Evolutionary conservation across 2,888 invertebrate species (phyloP).

Genomic region (Lingula anatina): DNA sequence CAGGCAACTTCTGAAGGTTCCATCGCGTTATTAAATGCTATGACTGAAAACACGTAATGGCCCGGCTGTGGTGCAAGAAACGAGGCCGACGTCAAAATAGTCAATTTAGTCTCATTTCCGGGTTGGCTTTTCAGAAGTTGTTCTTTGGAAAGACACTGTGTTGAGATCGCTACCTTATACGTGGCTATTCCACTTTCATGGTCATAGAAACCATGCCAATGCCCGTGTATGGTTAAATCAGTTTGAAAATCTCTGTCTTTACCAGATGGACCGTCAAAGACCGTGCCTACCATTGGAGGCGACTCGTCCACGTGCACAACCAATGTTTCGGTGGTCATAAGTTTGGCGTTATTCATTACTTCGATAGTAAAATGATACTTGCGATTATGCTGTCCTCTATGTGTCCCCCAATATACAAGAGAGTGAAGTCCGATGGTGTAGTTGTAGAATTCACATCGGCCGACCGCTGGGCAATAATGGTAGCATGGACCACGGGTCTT

Average conservation of each 20-base stretch:
- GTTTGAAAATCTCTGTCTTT: slow-evolving; percentile 23
- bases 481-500: no score
- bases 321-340: slow-evolving; percentile 2
- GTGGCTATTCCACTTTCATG: slow-evolving; percentile 23
- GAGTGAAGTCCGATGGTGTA: slow-evolving; percentile 13
- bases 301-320: slow-evolving; percentile 23
- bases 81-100: no score
- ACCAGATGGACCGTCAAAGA: slow-evolving; percentile 17
- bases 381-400: slow-evolving; percentile 20
- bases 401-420: slow-evolving; percentile 8
- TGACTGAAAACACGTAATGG: no score
- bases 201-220: slow-evolving; percentile 24
- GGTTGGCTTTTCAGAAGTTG: no score
- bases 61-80: slow-evolving; percentile 13
- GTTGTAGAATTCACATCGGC: slow-evolving; percentile 11
- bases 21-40: slow-evolving; percentile 26
- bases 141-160: no score
- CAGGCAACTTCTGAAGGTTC: slow-evolving; percentile 23
- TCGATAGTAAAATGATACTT: slow-evolving; percentile 18
- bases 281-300: slow-evolving; percentile 20
- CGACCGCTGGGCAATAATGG: not conserved
- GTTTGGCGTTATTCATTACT: slow-evolving; percentile 17
- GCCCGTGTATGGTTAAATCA: slow-evolving; percentile 7
- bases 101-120: no score
- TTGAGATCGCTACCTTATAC: slow-evolving; percentile 10